phyloP scores from a whole-genome alignment of 1,140 invertebrate species.

The honey bee (Apis mellifera) region DNA sequence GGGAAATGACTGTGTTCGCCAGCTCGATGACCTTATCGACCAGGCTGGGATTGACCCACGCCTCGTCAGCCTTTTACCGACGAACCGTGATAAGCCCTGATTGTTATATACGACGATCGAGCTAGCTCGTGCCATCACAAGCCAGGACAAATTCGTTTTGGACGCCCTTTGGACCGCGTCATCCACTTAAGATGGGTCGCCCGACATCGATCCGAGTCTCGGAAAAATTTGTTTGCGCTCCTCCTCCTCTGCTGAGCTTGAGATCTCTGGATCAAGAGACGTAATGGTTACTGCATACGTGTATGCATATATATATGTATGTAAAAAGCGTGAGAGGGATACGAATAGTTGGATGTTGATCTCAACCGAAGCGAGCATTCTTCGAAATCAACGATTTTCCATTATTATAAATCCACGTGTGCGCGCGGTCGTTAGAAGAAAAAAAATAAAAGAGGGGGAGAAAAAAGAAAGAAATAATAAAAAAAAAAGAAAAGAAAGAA shows the following conservation, averaged over 20 bases:
- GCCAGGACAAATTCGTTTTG: conserved; percentile 43
- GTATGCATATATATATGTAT: no score
- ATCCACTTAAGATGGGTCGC: conserved; percentile 22
- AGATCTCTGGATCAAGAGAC: background rate
- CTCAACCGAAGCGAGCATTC: background rate
- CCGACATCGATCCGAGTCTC: conserved; percentile 16
- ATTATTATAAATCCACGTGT: background rate
- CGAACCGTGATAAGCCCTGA: conserved; percentile 61
- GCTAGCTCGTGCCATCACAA: background rate
- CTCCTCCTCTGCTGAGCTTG: background rate
- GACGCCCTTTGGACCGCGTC: conserved; percentile 18
- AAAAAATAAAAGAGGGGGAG: background rate
- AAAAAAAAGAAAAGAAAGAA: background rate
- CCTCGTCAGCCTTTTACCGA: conserved; percentile 47
- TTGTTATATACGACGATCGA: conserved; percentile 50
- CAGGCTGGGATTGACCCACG: conserved; percentile 51
- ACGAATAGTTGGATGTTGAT: background rate
- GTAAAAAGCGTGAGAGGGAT: background rate
- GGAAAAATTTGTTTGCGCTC: conserved; percentile 23
- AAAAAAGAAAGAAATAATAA: background rate
- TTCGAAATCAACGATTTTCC: conserved; percentile 20
- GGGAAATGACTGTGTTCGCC: conserved; percentile 46
- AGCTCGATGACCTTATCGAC: conserved; percentile 61
- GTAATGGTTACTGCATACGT: background rate
- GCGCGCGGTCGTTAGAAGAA: no score